Evolutionary conservation across 2,797 vertebrate species (phyloP).

Genomic region (Harpagifer antarcticus): DNA sequence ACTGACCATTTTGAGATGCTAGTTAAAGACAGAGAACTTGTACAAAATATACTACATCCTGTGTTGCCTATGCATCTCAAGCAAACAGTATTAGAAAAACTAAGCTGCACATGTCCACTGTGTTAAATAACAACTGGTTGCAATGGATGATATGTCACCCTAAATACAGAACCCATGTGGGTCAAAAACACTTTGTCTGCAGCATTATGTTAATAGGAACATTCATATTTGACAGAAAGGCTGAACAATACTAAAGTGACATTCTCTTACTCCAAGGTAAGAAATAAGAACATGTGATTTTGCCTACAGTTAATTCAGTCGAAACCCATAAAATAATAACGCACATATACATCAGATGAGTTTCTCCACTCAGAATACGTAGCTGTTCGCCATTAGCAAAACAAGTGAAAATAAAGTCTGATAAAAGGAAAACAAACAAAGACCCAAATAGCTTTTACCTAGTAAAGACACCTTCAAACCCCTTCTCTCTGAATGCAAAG

Average conservation of each 20-base stretch:
- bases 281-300: conserved; percentile 63
- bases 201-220: conserved; percentile 76
- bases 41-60: conserved; percentile 53
- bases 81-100: conserved; percentile 34
- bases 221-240: conserved; percentile 81
- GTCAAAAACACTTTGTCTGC: conserved; percentile 73
- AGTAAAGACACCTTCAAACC: conserved; percentile 34
- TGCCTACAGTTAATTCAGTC: conserved; percentile 75
- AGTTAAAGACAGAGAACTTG: conserved; percentile 32
- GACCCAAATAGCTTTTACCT: conserved; percentile 43
- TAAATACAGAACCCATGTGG: conserved; percentile 59
- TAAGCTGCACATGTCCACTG: conserved; percentile 18
- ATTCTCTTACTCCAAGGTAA: conserved; percentile 75
- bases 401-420: conserved; percentile 22
- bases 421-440: conserved; percentile 53
- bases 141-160: conserved; percentile 52
- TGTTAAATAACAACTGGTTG: conserved; percentile 48
- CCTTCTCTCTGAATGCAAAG: conserved; percentile 48
- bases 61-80: conserved; percentile 19
- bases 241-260: conserved; percentile 81
- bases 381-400: conserved; percentile 39
- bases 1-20: background rate
- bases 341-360: conserved; percentile 52
- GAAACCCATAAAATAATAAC: conserved; percentile 65
- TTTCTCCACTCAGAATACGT: conserved; percentile 48